Percentiles rank a stretch among this genome's conserved stretches.
Evolutionary conservation across 2,113 vertebrate genomes (phyloP).

Genomic region (Acinonyx jubatus): DNA sequence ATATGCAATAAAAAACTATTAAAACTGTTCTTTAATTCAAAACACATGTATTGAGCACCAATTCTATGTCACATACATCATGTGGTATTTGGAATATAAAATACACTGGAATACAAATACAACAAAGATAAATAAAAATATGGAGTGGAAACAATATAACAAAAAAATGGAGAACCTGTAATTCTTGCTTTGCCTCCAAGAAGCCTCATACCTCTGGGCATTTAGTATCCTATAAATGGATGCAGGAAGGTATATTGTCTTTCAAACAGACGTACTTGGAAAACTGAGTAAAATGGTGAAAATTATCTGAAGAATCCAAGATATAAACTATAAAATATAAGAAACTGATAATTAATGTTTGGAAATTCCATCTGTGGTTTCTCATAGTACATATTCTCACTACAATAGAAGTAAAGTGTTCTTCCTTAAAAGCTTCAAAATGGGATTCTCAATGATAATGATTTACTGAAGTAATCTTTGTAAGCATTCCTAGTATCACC

Average conservation of each 20-base stretch:
- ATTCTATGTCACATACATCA: background rate
- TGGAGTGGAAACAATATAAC: background rate
- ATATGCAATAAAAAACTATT: background rate
- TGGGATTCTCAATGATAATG: background rate
- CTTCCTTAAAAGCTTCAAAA: background rate
- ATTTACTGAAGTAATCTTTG: background rate
- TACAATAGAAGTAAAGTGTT: background rate
- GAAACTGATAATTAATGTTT: background rate
- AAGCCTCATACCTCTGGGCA: background rate
- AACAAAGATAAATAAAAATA: background rate
- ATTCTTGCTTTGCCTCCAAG: background rate
- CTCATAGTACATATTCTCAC: background rate
- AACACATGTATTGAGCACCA: background rate
- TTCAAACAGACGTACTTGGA: background rate
- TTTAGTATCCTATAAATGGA: background rate
- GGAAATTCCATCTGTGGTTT: background rate
- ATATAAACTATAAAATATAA: background rate
- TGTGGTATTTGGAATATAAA: background rate
- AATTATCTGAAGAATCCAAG: background rate
- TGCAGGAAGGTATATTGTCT: background rate
- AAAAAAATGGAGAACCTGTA: background rate
- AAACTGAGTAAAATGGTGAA: background rate
- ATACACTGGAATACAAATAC: background rate
- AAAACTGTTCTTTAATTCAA: background rate
- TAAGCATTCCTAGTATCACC: background rate